Evolutionary conservation across 2,888 invertebrate species (phyloP).

Genomic region (Euphydryas editha): DNA sequence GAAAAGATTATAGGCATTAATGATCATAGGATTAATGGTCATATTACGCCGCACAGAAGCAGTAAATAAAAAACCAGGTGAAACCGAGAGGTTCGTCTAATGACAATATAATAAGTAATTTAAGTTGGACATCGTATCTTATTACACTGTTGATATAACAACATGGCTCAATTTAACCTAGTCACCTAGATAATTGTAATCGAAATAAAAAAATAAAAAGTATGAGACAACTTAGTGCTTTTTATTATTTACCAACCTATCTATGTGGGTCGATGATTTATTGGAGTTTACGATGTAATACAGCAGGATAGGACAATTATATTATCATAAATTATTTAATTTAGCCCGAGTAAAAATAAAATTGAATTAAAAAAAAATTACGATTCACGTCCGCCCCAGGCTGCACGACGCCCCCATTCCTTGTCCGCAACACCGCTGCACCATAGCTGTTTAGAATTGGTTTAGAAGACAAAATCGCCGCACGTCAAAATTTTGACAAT

Average conservation of each 20-base stretch:
- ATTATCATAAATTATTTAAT: not conserved
- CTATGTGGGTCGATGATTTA: constrained; percentile 24
- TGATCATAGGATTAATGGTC: too few species aligned
- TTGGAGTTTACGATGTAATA: constrained; percentile 20
- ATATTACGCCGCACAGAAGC: too few species aligned
- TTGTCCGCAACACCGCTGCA: too few species aligned
- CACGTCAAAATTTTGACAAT: too few species aligned
- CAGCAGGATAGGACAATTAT: not conserved
- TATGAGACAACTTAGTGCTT: constrained; percentile 1
- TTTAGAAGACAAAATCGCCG: too few species aligned
- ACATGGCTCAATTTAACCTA: constrained; percentile 13
- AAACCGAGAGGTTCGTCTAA: not conserved
- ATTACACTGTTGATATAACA: constrained; percentile 11
- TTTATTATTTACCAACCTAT: constrained; percentile 13
- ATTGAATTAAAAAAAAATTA: too few species aligned
- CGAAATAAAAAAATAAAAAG: constrained; percentile 11
- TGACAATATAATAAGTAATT: constrained; percentile 3
- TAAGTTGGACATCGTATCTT: not conserved
- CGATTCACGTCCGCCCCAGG: too few species aligned
- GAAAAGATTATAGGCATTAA: too few species aligned
- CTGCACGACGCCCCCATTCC: too few species aligned
- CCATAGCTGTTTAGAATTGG: too few species aligned
- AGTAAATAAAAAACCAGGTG: too few species aligned
- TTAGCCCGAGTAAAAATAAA: too few species aligned
- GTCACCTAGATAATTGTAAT: constrained; percentile 10